Percentiles rank a stretch among this genome's conserved stretches.
phyloP scores from a whole-genome alignment of 2,113 vertebrate genomes.

The Platichthys flesus region DNA sequence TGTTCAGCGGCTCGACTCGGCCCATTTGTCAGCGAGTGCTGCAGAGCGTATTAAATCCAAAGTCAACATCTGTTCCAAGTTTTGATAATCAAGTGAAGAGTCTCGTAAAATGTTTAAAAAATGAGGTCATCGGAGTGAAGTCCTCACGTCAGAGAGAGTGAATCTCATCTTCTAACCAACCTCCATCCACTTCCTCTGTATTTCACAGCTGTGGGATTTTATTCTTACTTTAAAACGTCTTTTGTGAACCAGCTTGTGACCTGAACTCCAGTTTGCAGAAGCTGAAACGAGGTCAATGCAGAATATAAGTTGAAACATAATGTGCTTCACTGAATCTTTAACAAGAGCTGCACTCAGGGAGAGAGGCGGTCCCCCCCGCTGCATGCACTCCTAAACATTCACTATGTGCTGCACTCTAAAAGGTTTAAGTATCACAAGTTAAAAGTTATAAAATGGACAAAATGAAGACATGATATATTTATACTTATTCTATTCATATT shows the following conservation, averaged over 20 bases:
- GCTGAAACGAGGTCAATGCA: conserved; percentile 18
- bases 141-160: too few species aligned
- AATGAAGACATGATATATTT: too few species aligned
- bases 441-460: too few species aligned
- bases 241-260: neutral
- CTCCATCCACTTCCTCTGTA: neutral
- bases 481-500: too few species aligned
- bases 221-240: neutral
- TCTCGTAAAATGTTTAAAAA: neutral
- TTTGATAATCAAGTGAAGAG: too few species aligned
- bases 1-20: too few species aligned
- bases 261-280: neutral
- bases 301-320: neutral
- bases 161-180: too few species aligned
- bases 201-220: neutral
- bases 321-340: neutral
- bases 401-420: neutral
- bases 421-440: too few species aligned
- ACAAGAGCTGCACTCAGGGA: neutral
- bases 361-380: too few species aligned
- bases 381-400: neutral
- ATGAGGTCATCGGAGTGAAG: neutral
- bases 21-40: too few species aligned
- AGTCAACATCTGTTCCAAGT: too few species aligned
- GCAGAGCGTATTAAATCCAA: too few species aligned